A percentile compares a stretch with the other conserved stretches of the same genome.
These are phyloP conservation scores for Cerastis leucographa DNA, from an alignment of 2,888 invertebrate genomes.

Conservation along the genomic window DNA sequence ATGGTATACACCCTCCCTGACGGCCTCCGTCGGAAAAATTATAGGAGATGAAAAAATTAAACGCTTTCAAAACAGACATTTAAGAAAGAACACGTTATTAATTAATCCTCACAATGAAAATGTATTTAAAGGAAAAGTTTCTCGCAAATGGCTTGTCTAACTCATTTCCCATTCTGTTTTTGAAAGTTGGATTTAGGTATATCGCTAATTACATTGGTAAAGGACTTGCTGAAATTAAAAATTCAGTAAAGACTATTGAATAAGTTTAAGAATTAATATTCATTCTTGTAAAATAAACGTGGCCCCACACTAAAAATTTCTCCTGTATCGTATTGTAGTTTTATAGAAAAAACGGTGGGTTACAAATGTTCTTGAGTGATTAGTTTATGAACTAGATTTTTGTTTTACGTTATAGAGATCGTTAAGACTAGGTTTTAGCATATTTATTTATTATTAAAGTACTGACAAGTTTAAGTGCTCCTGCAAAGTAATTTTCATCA, in stretches of 20 bases:
- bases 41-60: constrained; percentile 76
- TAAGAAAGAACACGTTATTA: constrained; percentile 76
- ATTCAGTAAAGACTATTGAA: constrained; percentile 8
- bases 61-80: constrained; percentile 73
- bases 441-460: not conserved
- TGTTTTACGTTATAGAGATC: not conserved
- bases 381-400: constrained; percentile 12
- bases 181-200: constrained; percentile 39
- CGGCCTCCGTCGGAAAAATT: constrained; percentile 76
- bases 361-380: constrained; percentile 17
- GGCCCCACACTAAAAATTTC: too few species aligned
- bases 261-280: too few species aligned
- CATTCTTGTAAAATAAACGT: too few species aligned
- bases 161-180: constrained; percentile 38
- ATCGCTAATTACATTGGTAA: constrained; percentile 39
- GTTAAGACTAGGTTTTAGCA: not conserved
- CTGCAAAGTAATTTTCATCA: not conserved
- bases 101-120: constrained; percentile 79
- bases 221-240: constrained; percentile 14
- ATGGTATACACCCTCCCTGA: constrained; percentile 72
- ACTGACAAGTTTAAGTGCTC: not conserved
- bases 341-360: too few species aligned
- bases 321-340: too few species aligned
- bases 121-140: constrained; percentile 68
- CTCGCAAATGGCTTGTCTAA: constrained; percentile 29